Conservation (phyloP, 2,113 vertebrate genomes). For the Xyrauchen texanus region DNA sequence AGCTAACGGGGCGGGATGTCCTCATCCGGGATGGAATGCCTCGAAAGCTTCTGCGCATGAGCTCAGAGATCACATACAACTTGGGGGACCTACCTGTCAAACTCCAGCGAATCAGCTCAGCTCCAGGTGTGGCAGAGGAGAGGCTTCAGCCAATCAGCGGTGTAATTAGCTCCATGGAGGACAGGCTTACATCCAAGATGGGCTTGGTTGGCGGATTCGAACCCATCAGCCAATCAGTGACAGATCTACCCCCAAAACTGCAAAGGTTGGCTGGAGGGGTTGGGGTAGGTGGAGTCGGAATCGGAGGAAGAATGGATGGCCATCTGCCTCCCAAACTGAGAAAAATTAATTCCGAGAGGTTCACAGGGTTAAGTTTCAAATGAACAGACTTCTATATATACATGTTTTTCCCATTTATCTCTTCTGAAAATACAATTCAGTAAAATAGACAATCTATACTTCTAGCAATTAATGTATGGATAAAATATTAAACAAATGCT, state of each 20-base stretch:
- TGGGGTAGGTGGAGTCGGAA: constrained; percentile 50
- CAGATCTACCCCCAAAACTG: constrained; percentile 82
- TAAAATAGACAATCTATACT: constrained; percentile 49
- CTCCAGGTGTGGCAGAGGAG: constrained; percentile 94
- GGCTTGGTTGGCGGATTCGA: constrained; percentile 72
- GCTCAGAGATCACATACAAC: constrained; percentile 98
- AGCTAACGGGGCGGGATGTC: constrained; percentile 93
- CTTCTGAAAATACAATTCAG: constrained; percentile 30
- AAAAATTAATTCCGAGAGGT: constrained; percentile 98
- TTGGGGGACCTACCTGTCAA: constrained; percentile 97
- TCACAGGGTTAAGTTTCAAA: constrained; percentile 73
- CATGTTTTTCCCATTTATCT: constrained; percentile 33
- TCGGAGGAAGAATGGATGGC: constrained; percentile 56
- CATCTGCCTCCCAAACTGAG: constrained; percentile 82
- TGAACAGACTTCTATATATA: constrained; percentile 66
- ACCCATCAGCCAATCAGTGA: constrained; percentile 80
- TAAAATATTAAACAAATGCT: constrained; percentile 62
- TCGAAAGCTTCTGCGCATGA: constrained; percentile 96
- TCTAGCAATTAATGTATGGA: constrained; percentile 72
- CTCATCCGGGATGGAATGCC: constrained; percentile 53
- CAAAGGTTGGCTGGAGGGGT: constrained; percentile 54
- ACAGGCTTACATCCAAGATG: constrained; percentile 80
- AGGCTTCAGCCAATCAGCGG: constrained; percentile 94
- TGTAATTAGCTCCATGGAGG: constrained; percentile 84
- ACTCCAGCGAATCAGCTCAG: constrained; percentile 97